Evolutionary conservation across 1,140 invertebrate genomes (phyloP).

Genomic region (Atta cephalotes): DNA sequence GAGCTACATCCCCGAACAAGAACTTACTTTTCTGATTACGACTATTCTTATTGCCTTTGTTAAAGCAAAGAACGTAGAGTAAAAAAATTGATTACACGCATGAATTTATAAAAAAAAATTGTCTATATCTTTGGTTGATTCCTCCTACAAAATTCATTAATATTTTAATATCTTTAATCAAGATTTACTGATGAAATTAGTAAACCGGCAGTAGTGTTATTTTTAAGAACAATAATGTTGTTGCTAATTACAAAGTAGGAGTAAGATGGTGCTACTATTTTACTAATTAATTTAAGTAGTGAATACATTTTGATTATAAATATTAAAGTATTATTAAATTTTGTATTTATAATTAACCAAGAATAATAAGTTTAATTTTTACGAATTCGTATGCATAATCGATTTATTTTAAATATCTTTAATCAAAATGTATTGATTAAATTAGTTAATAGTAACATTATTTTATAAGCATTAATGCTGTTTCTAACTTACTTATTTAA

Average conservation of each 20-base stretch:
- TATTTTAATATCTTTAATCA: neutral
- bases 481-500: neutral
- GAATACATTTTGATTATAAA: neutral
- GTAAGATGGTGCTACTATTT: neutral
- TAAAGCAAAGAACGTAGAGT: neutral
- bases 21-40: neutral
- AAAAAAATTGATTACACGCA: neutral
- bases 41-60: neutral
- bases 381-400: neutral
- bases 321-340: slow-evolving; percentile 1
- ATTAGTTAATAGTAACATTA: no score
- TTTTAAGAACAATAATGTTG: neutral
- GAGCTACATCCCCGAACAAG: slow-evolving; percentile 83
- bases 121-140: neutral
- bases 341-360: neutral
- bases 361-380: neutral
- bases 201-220: neutral
- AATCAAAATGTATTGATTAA: no score
- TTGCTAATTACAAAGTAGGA: neutral
- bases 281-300: neutral
- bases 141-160: neutral
- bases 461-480: neutral
- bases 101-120: neutral
- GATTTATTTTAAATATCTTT: slow-evolving; percentile 1
- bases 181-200: neutral